These are phyloP conservation scores for Tachystola acroxantha DNA, from an alignment of 2,888 invertebrate genomes.

Conservation along the genomic window DNA sequence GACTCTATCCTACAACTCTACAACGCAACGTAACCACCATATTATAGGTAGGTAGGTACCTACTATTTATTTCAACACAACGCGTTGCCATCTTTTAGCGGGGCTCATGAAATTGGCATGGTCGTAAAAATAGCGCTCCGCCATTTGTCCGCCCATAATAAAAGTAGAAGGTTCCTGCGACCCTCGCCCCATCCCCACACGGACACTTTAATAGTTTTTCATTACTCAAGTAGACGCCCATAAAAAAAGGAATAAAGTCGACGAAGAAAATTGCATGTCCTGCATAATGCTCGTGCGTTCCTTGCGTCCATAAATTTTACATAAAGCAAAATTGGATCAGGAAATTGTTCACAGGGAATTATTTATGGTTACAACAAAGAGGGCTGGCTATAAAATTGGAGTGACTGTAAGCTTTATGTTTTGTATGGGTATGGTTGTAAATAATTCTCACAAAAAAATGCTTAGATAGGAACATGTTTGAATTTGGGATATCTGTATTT, in stretches of 20 bases:
- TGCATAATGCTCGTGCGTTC: conserved; percentile 54
- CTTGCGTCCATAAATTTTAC: conserved; percentile 49
- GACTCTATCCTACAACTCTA: no score
- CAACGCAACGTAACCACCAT: no score
- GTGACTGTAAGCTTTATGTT: not conserved
- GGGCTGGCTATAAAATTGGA: conserved; percentile 8
- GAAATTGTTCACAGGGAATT: conserved; percentile 40
- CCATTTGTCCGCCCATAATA: conserved; percentile 61
- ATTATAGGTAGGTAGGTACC: no score
- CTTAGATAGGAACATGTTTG: not conserved
- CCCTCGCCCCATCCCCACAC: conserved; percentile 66
- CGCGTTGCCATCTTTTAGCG: conserved; percentile 57
- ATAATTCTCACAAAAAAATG: not conserved
- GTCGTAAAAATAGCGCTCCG: conserved; percentile 56
- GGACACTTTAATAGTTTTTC: conserved; percentile 73
- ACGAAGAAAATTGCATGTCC: conserved; percentile 70
- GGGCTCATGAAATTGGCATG: conserved; percentile 58
- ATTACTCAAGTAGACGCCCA: conserved; percentile 73
- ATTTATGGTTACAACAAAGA: conserved; percentile 43
- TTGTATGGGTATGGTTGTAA: not conserved
- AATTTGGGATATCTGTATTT: not conserved
- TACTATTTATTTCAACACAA: conserved; percentile 26
- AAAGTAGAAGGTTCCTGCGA: conserved; percentile 63
- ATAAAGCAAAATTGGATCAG: conserved; percentile 50
- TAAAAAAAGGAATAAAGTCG: conserved; percentile 65